Evolutionary conservation across 2,797 vertebrate species (phyloP).

Genomic region (Hydrophis major): DNA sequence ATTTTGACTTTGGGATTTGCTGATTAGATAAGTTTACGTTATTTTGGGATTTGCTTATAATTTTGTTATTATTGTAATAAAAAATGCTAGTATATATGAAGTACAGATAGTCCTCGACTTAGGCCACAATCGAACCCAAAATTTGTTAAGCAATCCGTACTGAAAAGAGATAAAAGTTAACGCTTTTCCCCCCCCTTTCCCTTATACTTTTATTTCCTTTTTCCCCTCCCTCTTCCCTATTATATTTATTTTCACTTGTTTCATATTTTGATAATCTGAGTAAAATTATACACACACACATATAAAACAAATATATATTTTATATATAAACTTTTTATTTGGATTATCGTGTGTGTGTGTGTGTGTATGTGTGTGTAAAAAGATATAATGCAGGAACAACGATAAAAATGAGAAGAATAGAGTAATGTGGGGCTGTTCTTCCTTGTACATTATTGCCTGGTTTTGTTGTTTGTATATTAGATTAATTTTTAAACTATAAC

Average conservation of each 20-base stretch:
- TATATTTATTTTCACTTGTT: not conserved
- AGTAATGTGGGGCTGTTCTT: not conserved
- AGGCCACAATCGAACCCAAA: not conserved
- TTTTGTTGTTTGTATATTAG: not conserved
- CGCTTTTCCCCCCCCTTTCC: not conserved
- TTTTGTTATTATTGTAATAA: not conserved
- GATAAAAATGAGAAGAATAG: not conserved
- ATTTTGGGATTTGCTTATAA: not conserved
- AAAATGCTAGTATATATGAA: not conserved
- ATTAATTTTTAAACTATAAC: not conserved
- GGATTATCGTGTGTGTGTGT: not conserved
- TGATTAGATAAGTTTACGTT: not conserved
- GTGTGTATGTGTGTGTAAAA: not conserved
- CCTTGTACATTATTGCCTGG: not conserved
- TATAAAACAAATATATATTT: no score
- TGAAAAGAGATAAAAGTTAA: not conserved
- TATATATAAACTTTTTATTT: no score
- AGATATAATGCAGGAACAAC: not conserved
- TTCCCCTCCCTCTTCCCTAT: not conserved
- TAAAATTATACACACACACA: no score
- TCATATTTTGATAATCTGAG: not conserved
- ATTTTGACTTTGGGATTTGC: not conserved
- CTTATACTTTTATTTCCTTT: not conserved
- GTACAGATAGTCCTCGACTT: not conserved
- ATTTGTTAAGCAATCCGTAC: not conserved